Evolutionary conservation across 2,113 vertebrate species (phyloP), one percentile per base, ranked within the genome.

Genomic region (Zingel zingel): DNA sequence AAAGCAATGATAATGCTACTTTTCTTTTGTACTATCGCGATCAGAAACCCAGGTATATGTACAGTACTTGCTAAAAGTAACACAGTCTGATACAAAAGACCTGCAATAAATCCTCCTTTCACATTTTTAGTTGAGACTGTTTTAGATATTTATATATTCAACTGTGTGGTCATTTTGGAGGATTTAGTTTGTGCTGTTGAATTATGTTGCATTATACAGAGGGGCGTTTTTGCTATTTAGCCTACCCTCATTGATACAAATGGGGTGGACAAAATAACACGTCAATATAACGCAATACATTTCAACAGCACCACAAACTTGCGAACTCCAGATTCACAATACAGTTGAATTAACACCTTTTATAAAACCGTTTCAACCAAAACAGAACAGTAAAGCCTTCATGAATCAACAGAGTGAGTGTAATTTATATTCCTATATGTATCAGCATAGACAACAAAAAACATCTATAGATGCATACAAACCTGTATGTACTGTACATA

Each of bases 1-100:
- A 97, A 96, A 95, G 96, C 95, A 96, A 95, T 94, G 97, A 96
- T 97, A 96, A 97, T 97, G 96, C 96, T 96, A 93, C 94, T 95
- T 96, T 96, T 95, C 97, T 81, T 96, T 96, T 97, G 96, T 77
- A n/a, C 96, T 95, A 95, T 96, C 33, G 63, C 74, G 95, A 96
- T 95, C 59, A 65, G 33, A 59, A 74, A 45, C 56, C 33, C 69
- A 70, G 19, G 72, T 57, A 61, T 36, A 79, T 27, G 51, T 45
- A 54, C 15, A 45, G 51, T 54, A 43, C 10, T 43, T 39, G 67
- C 12, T 54, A 13, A 47, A 47, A 33, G 18, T 23, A 13, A 36
- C 23, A 19, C 10, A 43, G 48, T 15, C 74, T n/a, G 7, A 45
- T 27, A 30, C 62, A 30, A 19, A 1, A 56, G 36, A 15, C n/a